Evolutionary conservation across 2,888 invertebrate species (phyloP), one percentile per base, ranked within the genome.

Genomic region (Drosophila leonis): DNA sequence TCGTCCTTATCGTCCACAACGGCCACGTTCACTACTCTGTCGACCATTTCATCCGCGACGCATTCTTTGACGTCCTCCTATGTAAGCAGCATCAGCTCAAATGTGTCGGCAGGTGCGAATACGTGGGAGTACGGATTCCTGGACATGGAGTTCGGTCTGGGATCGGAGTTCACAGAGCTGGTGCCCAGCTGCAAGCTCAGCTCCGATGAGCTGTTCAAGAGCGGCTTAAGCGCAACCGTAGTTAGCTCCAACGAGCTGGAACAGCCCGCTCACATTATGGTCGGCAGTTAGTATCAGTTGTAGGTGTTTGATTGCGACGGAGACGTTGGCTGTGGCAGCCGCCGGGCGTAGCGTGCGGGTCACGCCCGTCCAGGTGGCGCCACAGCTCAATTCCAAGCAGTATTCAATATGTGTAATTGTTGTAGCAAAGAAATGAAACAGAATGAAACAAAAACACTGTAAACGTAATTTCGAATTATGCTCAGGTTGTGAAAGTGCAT

Each of bases 251-350:
- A 93, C 59, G 93, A 94, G 82, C 93, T 94, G 79, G 94, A 94
- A 83, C 92, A 94, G 80, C 94, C 94, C 67, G 94, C 94, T 91
- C 94, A 94, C 87, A 94, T 94, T 72, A 93, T 94, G 90, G 94
- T 94, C 70, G 94, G 94, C 81, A 93, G 93, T 93, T 93, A 93
- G 93, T 93, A 93, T 93, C 92, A 92, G 88, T 87, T 92, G 91
- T 92, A 91, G 91, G 70, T 65, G 48, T 63, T 37, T 9, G 56
- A 71, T 39, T 56, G 55, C 56, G 37, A 39, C 54, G 56, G 59
- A 49, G 49, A 65, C 41, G 41, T 39, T 18, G 51, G 44, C 37
- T 54, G 64, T 20, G 59, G 48, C 39, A 42, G 69, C 62, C 75
- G 54, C 51, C 35, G 62, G 79, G 59, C 55, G 39, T 61, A 60